A percentile compares a stretch with the other conserved stretches of the same genome.
Conservation (phyloP, 1,140 invertebrate genomes). For the Atta colombica region DNA sequence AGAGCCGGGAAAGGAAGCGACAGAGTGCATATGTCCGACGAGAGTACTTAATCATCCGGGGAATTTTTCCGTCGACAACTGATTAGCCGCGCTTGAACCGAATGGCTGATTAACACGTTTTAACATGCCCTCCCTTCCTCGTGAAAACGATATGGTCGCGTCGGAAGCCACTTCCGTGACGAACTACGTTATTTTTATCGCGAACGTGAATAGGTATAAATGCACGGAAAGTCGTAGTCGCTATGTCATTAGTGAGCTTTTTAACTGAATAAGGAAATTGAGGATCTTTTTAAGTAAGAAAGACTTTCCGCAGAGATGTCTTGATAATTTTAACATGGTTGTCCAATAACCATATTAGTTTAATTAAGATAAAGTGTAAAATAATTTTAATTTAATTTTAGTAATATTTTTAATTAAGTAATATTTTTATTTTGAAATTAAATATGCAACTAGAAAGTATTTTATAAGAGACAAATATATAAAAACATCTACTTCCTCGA, state of each 20-base stretch:
- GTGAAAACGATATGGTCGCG: constrained; percentile 53
- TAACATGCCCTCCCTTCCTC: constrained; percentile 38
- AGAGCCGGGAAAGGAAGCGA: constrained; percentile 74
- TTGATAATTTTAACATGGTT: not conserved
- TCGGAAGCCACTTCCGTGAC: constrained; percentile 56
- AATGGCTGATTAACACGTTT: constrained; percentile 63
- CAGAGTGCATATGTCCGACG: constrained; percentile 79
- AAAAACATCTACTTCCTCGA: not conserved
- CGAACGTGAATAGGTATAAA: not conserved
- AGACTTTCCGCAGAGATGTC: not conserved
- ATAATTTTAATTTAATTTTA: not conserved
- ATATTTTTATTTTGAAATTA: not conserved
- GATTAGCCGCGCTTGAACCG: constrained; percentile 69
- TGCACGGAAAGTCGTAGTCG: not conserved
- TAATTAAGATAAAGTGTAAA: not conserved
- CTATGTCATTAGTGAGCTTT: not conserved
- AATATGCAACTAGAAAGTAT: not conserved
- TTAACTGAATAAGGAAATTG: constrained; percentile 10
- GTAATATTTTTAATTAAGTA: constrained; percentile 1
- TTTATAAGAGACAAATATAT: not conserved
- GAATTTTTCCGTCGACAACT: constrained; percentile 79
- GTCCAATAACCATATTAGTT: not conserved
- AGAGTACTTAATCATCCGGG: constrained; percentile 79
- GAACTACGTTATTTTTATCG: constrained; percentile 47
- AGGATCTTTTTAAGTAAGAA: not conserved